Evolutionary conservation across 2,888 invertebrate species (phyloP).

Genomic region (Leptopterna dolabrata): DNA sequence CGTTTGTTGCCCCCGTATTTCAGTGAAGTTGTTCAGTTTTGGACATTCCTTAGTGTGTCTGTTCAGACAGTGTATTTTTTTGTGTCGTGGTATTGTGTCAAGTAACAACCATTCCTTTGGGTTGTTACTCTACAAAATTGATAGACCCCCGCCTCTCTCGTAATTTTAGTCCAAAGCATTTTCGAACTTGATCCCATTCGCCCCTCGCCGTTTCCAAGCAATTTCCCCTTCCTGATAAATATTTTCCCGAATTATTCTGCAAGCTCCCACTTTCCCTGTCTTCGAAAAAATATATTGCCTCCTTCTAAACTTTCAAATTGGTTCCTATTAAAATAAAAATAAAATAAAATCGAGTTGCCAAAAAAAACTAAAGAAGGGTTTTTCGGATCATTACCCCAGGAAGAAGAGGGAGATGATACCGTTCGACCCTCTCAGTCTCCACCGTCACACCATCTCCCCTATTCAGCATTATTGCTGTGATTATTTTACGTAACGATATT

Average conservation of each 20-base stretch:
- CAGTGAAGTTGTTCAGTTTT: no score
- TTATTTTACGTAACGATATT: slow-evolving; percentile 7
- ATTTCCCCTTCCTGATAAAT: background rate
- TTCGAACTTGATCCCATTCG: no score
- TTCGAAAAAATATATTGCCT: background rate
- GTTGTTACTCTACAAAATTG: no score
- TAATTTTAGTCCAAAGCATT: no score
- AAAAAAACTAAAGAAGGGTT: background rate
- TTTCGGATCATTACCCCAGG: background rate
- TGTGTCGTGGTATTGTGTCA: no score
- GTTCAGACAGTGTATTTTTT: no score
- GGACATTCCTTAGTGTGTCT: no score
- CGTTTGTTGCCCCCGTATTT: no score
- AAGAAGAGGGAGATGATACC: background rate
- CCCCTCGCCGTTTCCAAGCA: background rate
- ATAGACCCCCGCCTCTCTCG: no score
- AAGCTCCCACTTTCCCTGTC: background rate
- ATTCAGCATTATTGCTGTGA: background rate
- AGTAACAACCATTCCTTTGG: no score
- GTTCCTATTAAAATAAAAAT: background rate
- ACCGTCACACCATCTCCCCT: background rate
- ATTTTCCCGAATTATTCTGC: background rate
- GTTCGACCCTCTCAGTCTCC: background rate
- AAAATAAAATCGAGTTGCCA: background rate
- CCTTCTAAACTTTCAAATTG: background rate